Base-by-base conservation (phyloP, 2,113 vertebrate genomes). In the Marcusenius ussheri region DNA sequence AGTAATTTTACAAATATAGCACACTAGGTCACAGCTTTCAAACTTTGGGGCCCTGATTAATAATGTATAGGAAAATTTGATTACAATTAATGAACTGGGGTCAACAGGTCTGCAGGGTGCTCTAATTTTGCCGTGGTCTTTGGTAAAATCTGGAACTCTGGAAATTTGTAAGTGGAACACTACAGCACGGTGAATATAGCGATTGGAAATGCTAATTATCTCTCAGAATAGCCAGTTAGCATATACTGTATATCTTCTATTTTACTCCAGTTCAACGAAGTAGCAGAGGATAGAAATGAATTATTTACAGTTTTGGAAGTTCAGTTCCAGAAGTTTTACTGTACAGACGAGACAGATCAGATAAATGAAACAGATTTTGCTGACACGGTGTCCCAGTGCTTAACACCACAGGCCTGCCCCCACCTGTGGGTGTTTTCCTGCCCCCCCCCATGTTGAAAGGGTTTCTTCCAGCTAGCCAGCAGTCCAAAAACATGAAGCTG, bases 31-130 rank as follows among this genome's bases (percentile, higher is more conserved):
- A 86, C 45, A 86, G 24, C 45, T 80, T 86, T 86, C n/a, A 86
- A 46, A 62, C 39, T 24, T 66, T n/a, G 39, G 45, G 45, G 83
- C 17, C 31, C 21, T 47, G 39, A 88, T 50, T 50, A 46, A 50
- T 53, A 88, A 62, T 88, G 56, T 45, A 62, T 42, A 62, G 56
- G 39, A 50, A 88, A 45, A 87, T 88, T 8, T 88, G 19, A 88
- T 66, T 88, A 66, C 24, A 88, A 66, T 88, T 88, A 88, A 58
- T 42, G 53, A 66, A 46, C 39, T 2, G 19, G 56, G 51, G n/a
- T 88, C 49, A 87, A 31, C 15, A 87, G 49, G 50, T 49, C 74
- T 80, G 74, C n/a, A 42, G 74, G n/a, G 74, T 42, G 74, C 35
- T 80, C 74, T 80, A 42, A 42, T 80, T 42, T 80, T 17, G 35